These are phyloP conservation scores for Drosophila bifasciata DNA, from an alignment of 1,140 invertebrate species.

Conservation along the genomic window DNA sequence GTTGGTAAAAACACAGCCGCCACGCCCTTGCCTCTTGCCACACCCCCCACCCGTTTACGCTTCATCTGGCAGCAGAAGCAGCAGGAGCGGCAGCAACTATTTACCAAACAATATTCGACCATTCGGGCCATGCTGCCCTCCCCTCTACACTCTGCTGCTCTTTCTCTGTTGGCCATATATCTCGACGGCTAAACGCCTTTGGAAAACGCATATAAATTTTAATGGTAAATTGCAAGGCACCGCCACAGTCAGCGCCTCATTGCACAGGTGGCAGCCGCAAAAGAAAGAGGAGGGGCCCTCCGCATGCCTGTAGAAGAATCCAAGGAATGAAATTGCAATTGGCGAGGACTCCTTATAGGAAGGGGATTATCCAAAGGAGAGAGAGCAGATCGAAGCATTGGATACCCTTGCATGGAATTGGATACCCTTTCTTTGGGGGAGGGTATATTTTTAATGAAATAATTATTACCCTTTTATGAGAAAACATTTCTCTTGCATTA, in stretches of 20 bases:
- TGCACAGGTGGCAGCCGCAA: conserved; percentile 31
- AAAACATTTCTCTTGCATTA: no score
- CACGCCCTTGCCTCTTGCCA: conserved; percentile 50
- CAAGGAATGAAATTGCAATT: conserved; percentile 4
- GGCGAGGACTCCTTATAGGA: neutral
- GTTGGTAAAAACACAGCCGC: conserved; percentile 77
- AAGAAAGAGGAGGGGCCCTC: neutral
- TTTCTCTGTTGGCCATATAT: conserved; percentile 54
- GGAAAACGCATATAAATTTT: conserved; percentile 74
- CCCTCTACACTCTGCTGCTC: neutral
- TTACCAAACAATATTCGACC: conserved; percentile 71
- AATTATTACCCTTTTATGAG: no score
- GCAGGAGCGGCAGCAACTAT: conserved; percentile 56
- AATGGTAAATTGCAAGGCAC: conserved; percentile 75
- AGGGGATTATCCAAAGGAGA: no score
- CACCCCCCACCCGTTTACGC: conserved; percentile 35
- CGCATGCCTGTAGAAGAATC: conserved; percentile 5
- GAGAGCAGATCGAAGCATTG: no score
- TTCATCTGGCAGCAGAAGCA: conserved; percentile 59
- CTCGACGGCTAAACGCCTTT: conserved; percentile 71
- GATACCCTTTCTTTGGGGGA: no score
- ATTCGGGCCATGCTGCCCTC: conserved; percentile 8
- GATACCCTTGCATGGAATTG: no score
- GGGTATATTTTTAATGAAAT: no score
- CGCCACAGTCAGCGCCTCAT: conserved; percentile 12